Evolutionary conservation across 2,113 vertebrate species (phyloP).

Genomic region (Otis tarda): DNA sequence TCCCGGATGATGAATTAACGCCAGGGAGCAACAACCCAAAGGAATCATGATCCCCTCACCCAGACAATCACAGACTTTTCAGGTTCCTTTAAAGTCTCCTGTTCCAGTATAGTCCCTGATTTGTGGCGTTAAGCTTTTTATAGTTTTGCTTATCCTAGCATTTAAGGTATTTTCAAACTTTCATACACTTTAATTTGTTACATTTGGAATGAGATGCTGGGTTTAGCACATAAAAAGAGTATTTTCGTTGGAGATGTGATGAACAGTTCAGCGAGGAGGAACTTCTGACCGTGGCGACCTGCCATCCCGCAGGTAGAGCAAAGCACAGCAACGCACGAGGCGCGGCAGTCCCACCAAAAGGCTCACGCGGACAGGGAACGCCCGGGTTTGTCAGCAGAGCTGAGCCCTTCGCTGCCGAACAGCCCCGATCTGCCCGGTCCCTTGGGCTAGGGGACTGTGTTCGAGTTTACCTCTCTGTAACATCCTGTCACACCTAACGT

Average conservation of each 20-base stretch:
- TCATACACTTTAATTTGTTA: slow-evolving; percentile 64
- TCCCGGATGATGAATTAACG: background rate
- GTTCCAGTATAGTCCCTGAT: slow-evolving; percentile 12
- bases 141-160: slow-evolving; percentile 65
- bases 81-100: background rate
- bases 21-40: background rate
- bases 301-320: slow-evolving; percentile 43
- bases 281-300: background rate
- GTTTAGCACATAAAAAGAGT: slow-evolving; percentile 47
- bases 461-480: background rate
- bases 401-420: background rate
- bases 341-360: background rate
- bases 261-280: slow-evolving; percentile 28
- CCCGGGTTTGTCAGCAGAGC: background rate
- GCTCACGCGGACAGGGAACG: accelerated
- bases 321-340: background rate
- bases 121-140: slow-evolving; percentile 48
- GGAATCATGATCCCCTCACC: background rate
- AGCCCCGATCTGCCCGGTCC: accelerated
- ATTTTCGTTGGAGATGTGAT: slow-evolving; percentile 64
- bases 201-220: slow-evolving; percentile 49
- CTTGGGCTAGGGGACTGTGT: background rate
- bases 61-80: background rate
- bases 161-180: slow-evolving; percentile 65
- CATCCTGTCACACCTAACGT: background rate